Percentiles rank a stretch among this genome's conserved stretches.
Evolutionary conservation across 1,140 invertebrate genomes (phyloP).

Genomic region (Physella acuta): DNA sequence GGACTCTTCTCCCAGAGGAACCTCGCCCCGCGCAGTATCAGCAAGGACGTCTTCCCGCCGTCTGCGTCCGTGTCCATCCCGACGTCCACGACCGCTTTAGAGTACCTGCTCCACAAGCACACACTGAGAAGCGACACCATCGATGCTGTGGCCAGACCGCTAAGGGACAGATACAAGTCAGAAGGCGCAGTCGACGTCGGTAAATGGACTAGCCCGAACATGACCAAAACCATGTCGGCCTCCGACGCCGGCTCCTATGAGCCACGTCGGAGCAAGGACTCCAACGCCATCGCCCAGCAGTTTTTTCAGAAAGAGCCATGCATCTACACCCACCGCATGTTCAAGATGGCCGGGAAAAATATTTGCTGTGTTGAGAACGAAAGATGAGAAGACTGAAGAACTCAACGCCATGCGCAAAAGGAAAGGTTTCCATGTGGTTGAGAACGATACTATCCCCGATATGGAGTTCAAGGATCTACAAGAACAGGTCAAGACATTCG

Average conservation of each 20-base stretch:
- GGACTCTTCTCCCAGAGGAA: background rate
- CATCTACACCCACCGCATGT: slow-evolving; percentile 40
- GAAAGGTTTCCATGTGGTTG: background rate
- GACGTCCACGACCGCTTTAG: slow-evolving; percentile 5
- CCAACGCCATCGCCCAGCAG: slow-evolving; percentile 22
- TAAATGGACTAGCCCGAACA: slow-evolving; percentile 1
- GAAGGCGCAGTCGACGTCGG: background rate
- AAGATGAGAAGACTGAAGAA: slow-evolving; percentile 7
- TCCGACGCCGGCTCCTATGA: background rate
- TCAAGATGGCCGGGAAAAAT: slow-evolving; percentile 35
- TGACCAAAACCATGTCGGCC: background rate
- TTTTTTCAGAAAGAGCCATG: slow-evolving; percentile 43
- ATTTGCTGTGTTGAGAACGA: slow-evolving; percentile 31
- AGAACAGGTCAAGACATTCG: slow-evolving; percentile 44
- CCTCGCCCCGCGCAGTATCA: too few species aligned
- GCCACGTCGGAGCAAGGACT: slow-evolving; percentile 18
- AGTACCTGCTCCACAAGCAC: slow-evolving; percentile 6
- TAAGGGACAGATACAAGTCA: background rate
- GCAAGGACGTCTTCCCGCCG: background rate
- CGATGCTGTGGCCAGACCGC: background rate
- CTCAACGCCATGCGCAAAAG: background rate
- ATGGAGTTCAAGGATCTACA: slow-evolving; percentile 40
- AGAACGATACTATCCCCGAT: slow-evolving; percentile 30
- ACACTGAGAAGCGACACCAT: background rate
- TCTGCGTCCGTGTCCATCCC: slow-evolving; percentile 10